Evolutionary conservation across 2,113 vertebrate genomes (phyloP).

Genomic region (Mormoops blainvillei): DNA sequence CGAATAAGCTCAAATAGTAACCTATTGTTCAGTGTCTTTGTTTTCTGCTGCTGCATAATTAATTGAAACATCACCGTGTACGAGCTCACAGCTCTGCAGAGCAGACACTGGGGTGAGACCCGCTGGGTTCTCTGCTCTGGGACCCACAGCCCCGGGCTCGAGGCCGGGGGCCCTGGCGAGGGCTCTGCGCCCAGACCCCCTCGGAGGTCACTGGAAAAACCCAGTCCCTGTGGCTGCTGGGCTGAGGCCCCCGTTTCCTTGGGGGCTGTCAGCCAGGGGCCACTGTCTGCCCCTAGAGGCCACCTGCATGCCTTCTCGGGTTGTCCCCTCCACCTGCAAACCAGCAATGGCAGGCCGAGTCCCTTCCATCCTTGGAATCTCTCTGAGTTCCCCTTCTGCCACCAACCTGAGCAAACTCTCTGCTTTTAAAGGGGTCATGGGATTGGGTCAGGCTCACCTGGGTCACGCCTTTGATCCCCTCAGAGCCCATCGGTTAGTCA

Average conservation of each 20-base stretch:
- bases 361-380: background rate
- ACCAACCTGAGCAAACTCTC: background rate
- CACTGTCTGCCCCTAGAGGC: no score
- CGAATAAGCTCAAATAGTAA: background rate
- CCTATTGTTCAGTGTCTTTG: accelerated
- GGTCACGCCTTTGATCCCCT: background rate
- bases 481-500: background rate
- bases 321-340: background rate
- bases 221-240: accelerated
- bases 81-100: background rate
- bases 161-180: no score
- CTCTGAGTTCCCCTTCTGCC: background rate
- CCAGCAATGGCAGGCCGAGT: background rate
- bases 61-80: background rate
- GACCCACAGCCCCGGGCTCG: accelerated
- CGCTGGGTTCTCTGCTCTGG: background rate
- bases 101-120: background rate
- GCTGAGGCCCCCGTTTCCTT: background rate
- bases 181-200: background rate
- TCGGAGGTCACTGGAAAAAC: background rate
- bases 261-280: background rate
- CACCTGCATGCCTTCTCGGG: accelerated
- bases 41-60: background rate
- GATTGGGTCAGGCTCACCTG: background rate
- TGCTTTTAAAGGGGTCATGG: background rate